Conservation (phyloP, 1,140 invertebrate species). For the Hirudo medicinalis region DNA sequence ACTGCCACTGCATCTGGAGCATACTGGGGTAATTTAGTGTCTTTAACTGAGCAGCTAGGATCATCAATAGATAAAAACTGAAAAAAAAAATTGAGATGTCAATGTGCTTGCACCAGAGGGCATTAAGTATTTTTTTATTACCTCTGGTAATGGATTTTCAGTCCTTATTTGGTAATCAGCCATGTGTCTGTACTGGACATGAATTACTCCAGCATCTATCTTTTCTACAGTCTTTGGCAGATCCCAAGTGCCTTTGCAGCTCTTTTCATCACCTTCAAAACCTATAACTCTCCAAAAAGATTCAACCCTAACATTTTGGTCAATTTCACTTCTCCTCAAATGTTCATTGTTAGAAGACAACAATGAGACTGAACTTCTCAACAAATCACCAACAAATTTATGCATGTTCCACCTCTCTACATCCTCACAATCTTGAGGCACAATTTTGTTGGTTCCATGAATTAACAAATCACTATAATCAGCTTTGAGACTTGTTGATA, state of each 20-base stretch:
- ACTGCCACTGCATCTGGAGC: conserved; percentile 50
- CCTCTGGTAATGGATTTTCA: conserved; percentile 27
- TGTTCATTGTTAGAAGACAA: conserved; percentile 25
- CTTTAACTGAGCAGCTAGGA: conserved; percentile 45
- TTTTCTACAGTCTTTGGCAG: not conserved
- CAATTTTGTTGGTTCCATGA: not conserved
- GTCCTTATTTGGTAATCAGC: conserved; percentile 26
- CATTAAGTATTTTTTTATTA: conserved; percentile 15
- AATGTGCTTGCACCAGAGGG: too few relatives aligned
- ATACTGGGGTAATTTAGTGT: conserved; percentile 46
- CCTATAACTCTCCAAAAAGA: conserved; percentile 27
- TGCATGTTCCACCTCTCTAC: conserved; percentile 4
- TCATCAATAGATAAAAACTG: conserved; percentile 38
- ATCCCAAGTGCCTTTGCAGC: conserved; percentile 14
- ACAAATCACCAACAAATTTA: not conserved
- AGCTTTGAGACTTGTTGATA: not conserved
- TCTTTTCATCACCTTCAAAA: conserved; percentile 11
- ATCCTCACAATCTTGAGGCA: not conserved
- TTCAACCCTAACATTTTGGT: conserved; percentile 28
- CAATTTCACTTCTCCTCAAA: conserved; percentile 27
- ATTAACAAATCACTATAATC: conserved; percentile 17
- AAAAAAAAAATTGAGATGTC: conserved; percentile 12
- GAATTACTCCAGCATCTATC: conserved; percentile 4
- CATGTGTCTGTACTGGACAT: conserved; percentile 19
- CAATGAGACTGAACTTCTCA: conserved; percentile 7